These are phyloP conservation scores for Cheilosia scutellata DNA, from an alignment of 2,888 invertebrate species.

Conservation along the genomic window DNA sequence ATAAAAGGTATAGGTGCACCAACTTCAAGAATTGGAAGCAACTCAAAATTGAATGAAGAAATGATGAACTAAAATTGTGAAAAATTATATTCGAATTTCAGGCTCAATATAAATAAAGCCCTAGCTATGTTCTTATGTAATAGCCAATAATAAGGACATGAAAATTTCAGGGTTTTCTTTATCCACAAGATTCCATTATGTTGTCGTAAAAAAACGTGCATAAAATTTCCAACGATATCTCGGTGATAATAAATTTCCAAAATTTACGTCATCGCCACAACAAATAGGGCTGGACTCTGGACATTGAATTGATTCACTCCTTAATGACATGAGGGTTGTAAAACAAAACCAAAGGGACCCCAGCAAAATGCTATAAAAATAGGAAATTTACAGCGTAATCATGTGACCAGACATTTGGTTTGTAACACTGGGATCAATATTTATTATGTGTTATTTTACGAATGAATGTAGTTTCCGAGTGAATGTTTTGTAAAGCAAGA, in stretches of 20 bases:
- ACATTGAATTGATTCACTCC: constrained; percentile 22
- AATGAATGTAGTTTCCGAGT: background rate
- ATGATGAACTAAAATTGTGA: too few relatives aligned
- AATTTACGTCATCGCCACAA: constrained; percentile 18
- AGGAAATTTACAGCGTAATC: constrained; percentile 18
- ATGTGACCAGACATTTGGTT: background rate
- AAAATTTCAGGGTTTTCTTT: too few relatives aligned
- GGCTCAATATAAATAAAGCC: too few relatives aligned
- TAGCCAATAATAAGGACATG: too few relatives aligned
- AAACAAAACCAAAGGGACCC: background rate
- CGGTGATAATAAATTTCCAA: constrained; percentile 34
- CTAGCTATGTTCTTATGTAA: too few relatives aligned
- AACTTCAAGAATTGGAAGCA: too few relatives aligned
- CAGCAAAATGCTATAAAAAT: background rate
- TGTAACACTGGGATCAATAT: background rate
- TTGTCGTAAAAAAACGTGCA: constrained; percentile 37
- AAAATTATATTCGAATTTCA: too few relatives aligned
- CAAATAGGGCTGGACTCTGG: constrained; percentile 17
- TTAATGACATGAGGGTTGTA: constrained; percentile 14
- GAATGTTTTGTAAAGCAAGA: too few relatives aligned
- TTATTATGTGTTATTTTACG: background rate
- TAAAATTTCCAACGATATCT: constrained; percentile 30
- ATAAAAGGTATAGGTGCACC: too few relatives aligned
- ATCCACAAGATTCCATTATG: constrained; percentile 29
- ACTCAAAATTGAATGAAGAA: too few relatives aligned